Conservation (phyloP, 2,888 invertebrate species). For the Syrphus vitripennis region DNA sequence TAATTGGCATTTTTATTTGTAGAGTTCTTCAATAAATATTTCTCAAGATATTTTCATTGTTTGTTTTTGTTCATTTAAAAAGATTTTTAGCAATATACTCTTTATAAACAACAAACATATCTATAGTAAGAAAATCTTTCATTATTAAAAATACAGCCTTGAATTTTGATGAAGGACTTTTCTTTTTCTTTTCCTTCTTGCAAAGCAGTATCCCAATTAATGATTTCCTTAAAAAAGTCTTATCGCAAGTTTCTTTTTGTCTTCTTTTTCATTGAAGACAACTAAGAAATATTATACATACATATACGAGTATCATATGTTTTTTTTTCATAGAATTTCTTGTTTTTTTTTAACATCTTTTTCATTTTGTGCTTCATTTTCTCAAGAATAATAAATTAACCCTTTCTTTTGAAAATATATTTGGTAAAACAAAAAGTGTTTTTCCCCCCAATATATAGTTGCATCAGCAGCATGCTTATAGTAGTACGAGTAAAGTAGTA, state of each 20-base stretch:
- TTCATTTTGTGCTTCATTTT: conserved; percentile 13
- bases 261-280: neutral
- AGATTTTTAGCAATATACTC: neutral
- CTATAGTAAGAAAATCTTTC: neutral
- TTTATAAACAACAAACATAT: neutral
- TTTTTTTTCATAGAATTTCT: neutral
- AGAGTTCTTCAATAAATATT: conserved; percentile 4
- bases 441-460: conserved; percentile 5
- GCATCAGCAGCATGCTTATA: neutral
- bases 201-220: neutral
- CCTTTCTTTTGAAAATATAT: neutral
- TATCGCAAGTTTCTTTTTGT: neutral
- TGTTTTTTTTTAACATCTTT: neutral
- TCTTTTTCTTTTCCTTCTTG: neutral
- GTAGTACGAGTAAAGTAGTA: neutral
- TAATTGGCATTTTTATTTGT: conserved; percentile 3
- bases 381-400: conserved; percentile 17
- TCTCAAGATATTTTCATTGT: neutral
- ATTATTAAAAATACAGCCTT: conserved; percentile 11
- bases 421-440: neutral
- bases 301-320: no score
- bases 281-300: neutral
- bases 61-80: neutral
- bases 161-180: conserved; percentile 21
- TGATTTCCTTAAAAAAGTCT: neutral